Conservation (phyloP, 2,888 invertebrate genomes). For the Luffia ferchaultella region DNA sequence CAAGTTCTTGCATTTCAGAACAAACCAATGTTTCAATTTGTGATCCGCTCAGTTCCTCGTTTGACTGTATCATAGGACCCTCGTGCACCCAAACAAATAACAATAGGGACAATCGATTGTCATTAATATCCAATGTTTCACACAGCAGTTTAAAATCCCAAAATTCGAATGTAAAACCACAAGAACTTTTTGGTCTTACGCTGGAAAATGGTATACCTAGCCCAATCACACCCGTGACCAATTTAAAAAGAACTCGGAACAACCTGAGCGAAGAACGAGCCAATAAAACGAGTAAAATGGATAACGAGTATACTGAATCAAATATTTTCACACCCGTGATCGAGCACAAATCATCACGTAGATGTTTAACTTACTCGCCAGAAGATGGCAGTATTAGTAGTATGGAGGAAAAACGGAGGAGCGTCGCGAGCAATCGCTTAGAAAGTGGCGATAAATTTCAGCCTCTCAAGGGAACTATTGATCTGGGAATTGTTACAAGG, state of each 20-base stretch:
- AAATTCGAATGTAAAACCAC: conserved; percentile 32
- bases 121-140: conserved; percentile 40
- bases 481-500: conserved; percentile 67
- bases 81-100: conserved; percentile 19
- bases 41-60: conserved; percentile 34
- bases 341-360: conserved; percentile 56
- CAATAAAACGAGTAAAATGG: conserved; percentile 58
- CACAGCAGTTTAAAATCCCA: conserved; percentile 38
- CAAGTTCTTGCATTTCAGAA: conserved; percentile 41
- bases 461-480: conserved; percentile 65
- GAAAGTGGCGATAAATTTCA: conserved; percentile 47
- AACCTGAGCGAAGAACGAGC: conserved; percentile 50
- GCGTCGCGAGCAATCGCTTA: conserved; percentile 52
- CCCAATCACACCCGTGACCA: conserved; percentile 53
- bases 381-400: conserved; percentile 57
- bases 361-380: conserved; percentile 68
- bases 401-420: conserved; percentile 61
- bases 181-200: conserved; percentile 50
- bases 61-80: conserved; percentile 24
- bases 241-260: conserved; percentile 45
- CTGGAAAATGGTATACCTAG: conserved; percentile 60
- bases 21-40: conserved; percentile 35
- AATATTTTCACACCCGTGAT: conserved; percentile 51
- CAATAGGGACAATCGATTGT: conserved; percentile 21
- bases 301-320: conserved; percentile 44